phyloP scores from a whole-genome alignment of 2,797 vertebrate genomes.

The Pseudomugil tenellus region DNA sequence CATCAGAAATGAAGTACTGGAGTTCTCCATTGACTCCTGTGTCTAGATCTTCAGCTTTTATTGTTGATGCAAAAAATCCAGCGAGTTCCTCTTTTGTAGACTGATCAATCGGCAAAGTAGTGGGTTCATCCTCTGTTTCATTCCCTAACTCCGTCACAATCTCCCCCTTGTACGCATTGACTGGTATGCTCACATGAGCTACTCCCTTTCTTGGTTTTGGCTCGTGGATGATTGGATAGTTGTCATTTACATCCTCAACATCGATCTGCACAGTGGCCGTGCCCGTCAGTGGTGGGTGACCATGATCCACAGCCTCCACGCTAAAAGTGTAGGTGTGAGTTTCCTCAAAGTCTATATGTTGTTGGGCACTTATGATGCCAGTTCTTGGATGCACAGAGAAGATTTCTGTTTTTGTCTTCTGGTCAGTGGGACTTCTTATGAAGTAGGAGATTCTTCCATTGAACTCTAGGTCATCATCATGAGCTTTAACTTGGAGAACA shows the following conservation, averaged over 20 bases:
- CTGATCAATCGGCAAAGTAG: conserved; percentile 32
- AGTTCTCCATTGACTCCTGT: conserved; percentile 87
- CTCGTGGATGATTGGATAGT: conserved; percentile 83
- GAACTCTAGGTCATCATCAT: conserved; percentile 85
- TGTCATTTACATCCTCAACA: conserved; percentile 89
- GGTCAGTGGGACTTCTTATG: conserved; percentile 77
- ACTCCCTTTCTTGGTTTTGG: conserved; percentile 82
- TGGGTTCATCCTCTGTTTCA: conserved; percentile 36
- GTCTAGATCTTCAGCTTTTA: conserved; percentile 88
- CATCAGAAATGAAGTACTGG: conserved; percentile 78
- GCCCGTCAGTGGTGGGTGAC: conserved; percentile 85
- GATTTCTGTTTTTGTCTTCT: conserved; percentile 49
- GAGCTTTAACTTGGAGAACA: conserved; percentile 84
- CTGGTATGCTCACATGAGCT: conserved; percentile 84
- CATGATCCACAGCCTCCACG: conserved; percentile 88
- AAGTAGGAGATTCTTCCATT: conserved; percentile 88
- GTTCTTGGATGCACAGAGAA: conserved; percentile 85
- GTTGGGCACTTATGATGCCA: conserved; percentile 84
- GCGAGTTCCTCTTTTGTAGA: conserved; percentile 46
- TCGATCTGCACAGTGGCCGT: conserved; percentile 83
- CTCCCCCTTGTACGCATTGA: conserved; percentile 85
- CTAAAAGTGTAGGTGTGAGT: conserved; percentile 82
- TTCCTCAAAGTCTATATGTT: conserved; percentile 88
- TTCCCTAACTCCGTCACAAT: conserved; percentile 78
- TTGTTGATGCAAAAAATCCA: conserved; percentile 71